Percentiles rank a stretch among this genome's conserved stretches.
These are phyloP conservation scores for Harpagifer antarcticus DNA, from an alignment of 2,797 vertebrate genomes.

Conservation along the genomic window DNA sequence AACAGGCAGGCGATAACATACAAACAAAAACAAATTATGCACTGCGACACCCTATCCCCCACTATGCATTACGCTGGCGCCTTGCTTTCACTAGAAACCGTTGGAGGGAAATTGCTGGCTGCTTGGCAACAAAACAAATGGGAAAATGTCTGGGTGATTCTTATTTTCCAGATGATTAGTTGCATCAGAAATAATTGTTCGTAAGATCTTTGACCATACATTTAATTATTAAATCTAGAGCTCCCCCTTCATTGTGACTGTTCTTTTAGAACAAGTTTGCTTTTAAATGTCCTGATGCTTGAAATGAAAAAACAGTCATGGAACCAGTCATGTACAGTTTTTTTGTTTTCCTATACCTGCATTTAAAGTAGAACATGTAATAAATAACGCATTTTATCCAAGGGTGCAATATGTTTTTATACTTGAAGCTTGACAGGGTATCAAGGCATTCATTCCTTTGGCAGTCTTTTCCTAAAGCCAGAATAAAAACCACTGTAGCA, in stretches of 20 bases:
- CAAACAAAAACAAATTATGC: constrained; percentile 76
- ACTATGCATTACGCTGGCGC: constrained; percentile 58
- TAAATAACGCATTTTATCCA: background rate
- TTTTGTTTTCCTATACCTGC: background rate
- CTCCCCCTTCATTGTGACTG: constrained; percentile 54
- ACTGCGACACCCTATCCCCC: constrained; percentile 56
- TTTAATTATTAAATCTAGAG: constrained; percentile 76
- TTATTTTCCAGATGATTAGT: constrained; percentile 84
- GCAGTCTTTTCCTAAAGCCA: background rate
- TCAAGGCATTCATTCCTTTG: too few relatives aligned
- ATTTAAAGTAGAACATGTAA: background rate
- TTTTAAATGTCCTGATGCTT: constrained; percentile 64
- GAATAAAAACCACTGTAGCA: background rate
- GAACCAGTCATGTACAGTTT: background rate
- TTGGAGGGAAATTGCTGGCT: constrained; percentile 72
- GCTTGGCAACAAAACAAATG: constrained; percentile 82
- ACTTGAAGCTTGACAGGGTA: too few relatives aligned
- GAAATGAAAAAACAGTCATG: constrained; percentile 58
- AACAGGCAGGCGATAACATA: constrained; percentile 64
- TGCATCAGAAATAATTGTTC: constrained; percentile 79
- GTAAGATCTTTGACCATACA: constrained; percentile 81
- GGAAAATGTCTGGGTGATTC: constrained; percentile 73
- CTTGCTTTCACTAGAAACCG: constrained; percentile 60
- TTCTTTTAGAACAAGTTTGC: constrained; percentile 46
- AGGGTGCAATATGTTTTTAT: background rate